Conservation (phyloP, 2,113 vertebrate genomes). For the Fregata magnificens region DNA sequence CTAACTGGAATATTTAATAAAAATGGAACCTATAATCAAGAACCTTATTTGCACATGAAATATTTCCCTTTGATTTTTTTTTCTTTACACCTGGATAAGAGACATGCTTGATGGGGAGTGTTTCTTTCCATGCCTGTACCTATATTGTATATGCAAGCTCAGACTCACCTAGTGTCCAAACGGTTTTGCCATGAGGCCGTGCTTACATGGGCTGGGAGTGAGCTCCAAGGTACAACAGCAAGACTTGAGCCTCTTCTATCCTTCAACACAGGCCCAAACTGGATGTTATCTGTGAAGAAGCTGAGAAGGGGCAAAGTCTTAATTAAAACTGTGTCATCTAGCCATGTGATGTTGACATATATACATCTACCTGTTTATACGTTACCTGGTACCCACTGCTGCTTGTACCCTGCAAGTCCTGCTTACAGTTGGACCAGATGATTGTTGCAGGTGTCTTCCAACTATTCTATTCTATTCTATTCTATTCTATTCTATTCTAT, state of each 20-base stretch:
- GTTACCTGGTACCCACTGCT: neutral
- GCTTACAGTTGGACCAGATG: neutral
- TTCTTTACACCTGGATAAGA: neutral
- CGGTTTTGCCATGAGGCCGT: rapidly evolving
- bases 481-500: neutral
- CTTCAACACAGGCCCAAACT: neutral
- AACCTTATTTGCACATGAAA: neutral
- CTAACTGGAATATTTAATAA: neutral
- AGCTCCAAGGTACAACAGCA: neutral
- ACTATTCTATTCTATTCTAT: neutral
- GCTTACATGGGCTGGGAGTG: neutral
- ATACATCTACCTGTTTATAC: neutral
- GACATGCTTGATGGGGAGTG: neutral
- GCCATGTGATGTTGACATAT: neutral
- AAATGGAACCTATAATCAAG: neutral
- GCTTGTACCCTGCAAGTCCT: neutral
- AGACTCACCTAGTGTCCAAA: neutral
- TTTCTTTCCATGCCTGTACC: neutral
- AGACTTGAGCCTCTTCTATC: neutral
- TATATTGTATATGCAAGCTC: neutral
- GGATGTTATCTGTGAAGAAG: neutral
- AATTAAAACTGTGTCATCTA: neutral
- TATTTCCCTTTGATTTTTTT: neutral
- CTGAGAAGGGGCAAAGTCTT: neutral
- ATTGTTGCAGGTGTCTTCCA: neutral